These are phyloP conservation scores for Upupa epops DNA, from an alignment of 2,113 vertebrate genomes.

Conservation along the genomic window DNA sequence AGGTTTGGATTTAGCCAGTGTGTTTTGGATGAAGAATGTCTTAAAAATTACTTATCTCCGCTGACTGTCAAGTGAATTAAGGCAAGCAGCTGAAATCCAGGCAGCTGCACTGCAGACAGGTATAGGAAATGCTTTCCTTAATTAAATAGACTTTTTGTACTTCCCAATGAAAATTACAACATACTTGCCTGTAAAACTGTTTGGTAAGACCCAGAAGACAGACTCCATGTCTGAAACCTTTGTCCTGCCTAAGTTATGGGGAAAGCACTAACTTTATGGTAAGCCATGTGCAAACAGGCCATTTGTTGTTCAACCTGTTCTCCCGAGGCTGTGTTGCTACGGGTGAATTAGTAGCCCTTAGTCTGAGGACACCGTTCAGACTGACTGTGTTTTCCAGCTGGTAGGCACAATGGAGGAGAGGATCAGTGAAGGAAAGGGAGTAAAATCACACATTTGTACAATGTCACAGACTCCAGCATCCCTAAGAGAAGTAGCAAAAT, in stretches of 20 bases:
- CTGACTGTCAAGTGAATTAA: not conserved
- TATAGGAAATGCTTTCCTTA: not conserved
- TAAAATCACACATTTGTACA: not conserved
- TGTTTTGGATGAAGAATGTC: not conserved
- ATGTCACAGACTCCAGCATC: not conserved
- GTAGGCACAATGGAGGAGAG: not conserved
- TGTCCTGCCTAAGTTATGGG: not conserved
- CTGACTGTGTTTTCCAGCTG: not conserved
- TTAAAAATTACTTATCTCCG: not conserved
- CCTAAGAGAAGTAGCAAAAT: not conserved
- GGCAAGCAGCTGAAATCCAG: not conserved
- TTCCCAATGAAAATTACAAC: not conserved
- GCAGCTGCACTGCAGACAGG: not conserved
- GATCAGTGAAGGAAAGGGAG: not conserved
- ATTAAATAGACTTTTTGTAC: not conserved
- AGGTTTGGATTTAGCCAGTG: not conserved
- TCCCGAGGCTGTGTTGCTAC: not conserved
- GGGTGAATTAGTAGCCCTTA: not conserved
- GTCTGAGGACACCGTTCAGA: not conserved
- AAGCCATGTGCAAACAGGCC: not conserved
- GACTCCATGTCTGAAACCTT: not conserved
- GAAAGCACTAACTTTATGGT: not conserved
- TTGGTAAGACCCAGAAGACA: not conserved
- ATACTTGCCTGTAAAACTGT: not conserved
- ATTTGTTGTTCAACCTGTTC: constrained; percentile 9